Conservation (phyloP, 2,113 vertebrate genomes). For the Actinemys pallida region DNA sequence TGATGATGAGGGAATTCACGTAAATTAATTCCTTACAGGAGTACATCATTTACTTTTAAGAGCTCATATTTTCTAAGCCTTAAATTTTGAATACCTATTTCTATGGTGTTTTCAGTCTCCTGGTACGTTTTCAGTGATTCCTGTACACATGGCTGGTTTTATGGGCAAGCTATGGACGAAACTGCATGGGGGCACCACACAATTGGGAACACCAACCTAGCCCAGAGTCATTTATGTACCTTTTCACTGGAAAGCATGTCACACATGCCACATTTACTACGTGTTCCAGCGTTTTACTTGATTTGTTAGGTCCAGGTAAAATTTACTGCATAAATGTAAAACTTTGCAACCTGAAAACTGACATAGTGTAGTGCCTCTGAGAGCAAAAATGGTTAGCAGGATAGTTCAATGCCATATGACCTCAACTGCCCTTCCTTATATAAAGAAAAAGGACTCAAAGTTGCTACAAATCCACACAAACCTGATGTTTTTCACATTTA, state of each 20-base stretch:
- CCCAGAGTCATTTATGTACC: conserved; percentile 61
- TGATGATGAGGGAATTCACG: not conserved
- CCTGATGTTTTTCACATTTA: not conserved
- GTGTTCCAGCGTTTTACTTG: conserved; percentile 66
- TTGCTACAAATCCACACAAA: not conserved
- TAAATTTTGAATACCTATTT: conserved; percentile 75
- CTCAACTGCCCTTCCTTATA: accelerated
- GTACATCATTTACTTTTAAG: conserved; percentile 74
- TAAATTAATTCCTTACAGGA: conserved; percentile 74
- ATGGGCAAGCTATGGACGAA: conserved; percentile 61
- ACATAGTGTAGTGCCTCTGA: accelerated
- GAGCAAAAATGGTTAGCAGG: not conserved
- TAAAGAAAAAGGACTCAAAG: not conserved
- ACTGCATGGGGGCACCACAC: conserved; percentile 68
- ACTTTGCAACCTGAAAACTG: not conserved
- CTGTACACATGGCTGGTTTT: conserved; percentile 75
- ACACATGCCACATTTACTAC: conserved; percentile 56
- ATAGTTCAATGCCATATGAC: not conserved
- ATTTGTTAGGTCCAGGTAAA: conserved; percentile 63
- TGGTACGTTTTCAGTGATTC: conserved; percentile 58
- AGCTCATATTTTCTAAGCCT: conserved; percentile 72
- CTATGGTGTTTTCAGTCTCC: conserved; percentile 60
- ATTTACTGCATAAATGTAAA: conserved; percentile 55
- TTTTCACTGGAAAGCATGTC: conserved; percentile 51
- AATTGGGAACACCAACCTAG: conserved; percentile 74